A percentile compares a stretch with the other conserved stretches of the same genome.
These are phyloP conservation scores for Rissa tridactyla DNA, from an alignment of 2,113 vertebrate species.

Conservation along the genomic window DNA sequence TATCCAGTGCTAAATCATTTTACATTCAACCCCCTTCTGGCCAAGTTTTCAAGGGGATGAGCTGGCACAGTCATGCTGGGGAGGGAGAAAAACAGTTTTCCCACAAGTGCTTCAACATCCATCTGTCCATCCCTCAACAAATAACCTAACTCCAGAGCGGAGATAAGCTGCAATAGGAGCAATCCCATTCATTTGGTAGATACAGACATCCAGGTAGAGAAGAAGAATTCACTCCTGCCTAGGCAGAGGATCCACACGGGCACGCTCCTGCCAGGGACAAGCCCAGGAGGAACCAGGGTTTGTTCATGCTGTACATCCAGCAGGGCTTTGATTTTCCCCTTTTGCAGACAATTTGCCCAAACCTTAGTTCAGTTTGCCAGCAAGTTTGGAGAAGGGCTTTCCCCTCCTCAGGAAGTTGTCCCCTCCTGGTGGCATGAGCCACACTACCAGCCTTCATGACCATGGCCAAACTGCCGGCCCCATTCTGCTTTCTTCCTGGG, in stretches of 20 bases:
- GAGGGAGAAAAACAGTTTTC: neutral
- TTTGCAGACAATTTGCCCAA: neutral
- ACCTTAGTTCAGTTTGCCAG: neutral
- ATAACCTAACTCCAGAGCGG: neutral
- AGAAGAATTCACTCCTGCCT: neutral
- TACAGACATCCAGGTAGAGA: neutral
- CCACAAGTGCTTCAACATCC: neutral
- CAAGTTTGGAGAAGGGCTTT: neutral
- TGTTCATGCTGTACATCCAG: neutral
- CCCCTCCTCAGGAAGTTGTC: neutral
- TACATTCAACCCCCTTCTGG: neutral
- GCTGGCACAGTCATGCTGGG: neutral
- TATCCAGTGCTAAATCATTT: neutral
- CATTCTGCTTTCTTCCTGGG: neutral
- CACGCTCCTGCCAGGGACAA: neutral
- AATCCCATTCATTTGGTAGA: neutral
- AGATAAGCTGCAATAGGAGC: neutral
- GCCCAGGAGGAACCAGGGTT: neutral
- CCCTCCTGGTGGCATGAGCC: fast-evolving
- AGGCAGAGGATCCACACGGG: neutral
- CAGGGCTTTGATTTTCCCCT: neutral
- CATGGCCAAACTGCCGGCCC: neutral
- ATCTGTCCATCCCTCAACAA: neutral
- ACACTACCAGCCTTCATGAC: neutral
- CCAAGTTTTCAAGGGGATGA: neutral